Percentiles rank a stretch among this genome's conserved stretches.
phyloP scores from a whole-genome alignment of 2,113 vertebrate genomes.

The Ginglymostoma cirratum region DNA sequence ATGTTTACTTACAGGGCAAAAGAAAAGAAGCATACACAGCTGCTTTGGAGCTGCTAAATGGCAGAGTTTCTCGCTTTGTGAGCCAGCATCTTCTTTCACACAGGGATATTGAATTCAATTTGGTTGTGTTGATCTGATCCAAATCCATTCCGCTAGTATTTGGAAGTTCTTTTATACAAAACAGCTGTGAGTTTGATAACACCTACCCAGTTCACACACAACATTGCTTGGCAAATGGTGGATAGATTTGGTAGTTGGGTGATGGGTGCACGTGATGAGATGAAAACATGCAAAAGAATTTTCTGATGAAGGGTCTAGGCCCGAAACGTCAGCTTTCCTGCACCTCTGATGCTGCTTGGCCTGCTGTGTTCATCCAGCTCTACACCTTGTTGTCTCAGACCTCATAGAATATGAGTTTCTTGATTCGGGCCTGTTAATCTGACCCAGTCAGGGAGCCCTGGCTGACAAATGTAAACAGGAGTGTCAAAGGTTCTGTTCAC shows the following conservation, averaged over 20 bases:
- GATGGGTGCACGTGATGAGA: not conserved
- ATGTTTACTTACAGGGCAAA: conserved; percentile 11
- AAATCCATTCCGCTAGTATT: not conserved
- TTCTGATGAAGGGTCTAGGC: no score
- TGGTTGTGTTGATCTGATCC: conserved; percentile 9
- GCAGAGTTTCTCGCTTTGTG: conserved; percentile 3
- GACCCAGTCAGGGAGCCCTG: no score
- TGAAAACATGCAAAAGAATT: no score
- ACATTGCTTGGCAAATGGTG: not conserved
- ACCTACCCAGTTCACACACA: not conserved
- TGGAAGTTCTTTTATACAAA: not conserved
- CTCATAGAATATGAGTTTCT: no score
- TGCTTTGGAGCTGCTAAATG: conserved; percentile 15
- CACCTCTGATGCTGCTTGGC: no score
- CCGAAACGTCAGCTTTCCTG: no score
- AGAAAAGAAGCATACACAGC: not conserved
- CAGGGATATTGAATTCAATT: conserved; percentile 17
- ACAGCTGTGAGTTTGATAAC: not conserved
- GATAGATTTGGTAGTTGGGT: not conserved
- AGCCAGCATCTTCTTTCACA: conserved; percentile 3
- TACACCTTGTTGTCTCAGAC: no score
- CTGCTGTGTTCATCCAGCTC: no score
- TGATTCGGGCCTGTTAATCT: no score
- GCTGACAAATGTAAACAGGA: no score
- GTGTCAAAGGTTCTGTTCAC: no score